phyloP scores from a whole-genome alignment of 2,113 vertebrate species.

The Podocnemis expansa region DNA sequence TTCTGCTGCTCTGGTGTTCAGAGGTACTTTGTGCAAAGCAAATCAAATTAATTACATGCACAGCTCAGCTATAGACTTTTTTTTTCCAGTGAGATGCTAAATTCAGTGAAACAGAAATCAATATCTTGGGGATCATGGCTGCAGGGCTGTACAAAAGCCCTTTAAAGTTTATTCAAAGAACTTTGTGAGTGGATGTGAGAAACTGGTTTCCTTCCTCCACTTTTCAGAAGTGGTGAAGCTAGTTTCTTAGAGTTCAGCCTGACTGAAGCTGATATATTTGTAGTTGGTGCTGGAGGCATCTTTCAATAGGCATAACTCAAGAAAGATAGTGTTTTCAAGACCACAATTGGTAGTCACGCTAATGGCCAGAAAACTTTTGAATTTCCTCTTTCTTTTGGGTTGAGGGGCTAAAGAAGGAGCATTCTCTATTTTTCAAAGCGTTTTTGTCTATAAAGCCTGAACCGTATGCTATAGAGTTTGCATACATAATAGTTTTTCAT shows the following conservation, averaged over 20 bases:
- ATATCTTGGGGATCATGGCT: neutral
- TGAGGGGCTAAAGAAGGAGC: accelerated
- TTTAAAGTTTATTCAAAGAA: neutral
- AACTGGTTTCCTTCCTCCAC: neutral
- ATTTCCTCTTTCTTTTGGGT: neutral
- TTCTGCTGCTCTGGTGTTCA: neutral
- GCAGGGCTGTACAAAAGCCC: neutral
- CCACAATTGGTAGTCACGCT: neutral
- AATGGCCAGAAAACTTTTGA: neutral
- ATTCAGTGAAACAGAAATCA: neutral
- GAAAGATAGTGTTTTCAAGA: neutral
- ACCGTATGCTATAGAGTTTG: neutral
- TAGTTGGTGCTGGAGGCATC: neutral
- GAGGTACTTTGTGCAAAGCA: slow-evolving; percentile 13
- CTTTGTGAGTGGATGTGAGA: neutral
- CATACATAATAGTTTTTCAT: neutral
- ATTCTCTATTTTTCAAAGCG: neutral
- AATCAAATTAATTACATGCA: slow-evolving; percentile 19
- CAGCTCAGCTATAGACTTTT: neutral
- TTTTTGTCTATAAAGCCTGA: neutral
- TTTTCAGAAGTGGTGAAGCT: neutral
- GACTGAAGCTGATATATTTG: accelerated
- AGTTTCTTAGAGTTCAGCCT: neutral
- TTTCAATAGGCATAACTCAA: neutral
- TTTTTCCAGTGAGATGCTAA: neutral